Percentiles rank a stretch among this genome's conserved stretches.
Conservation (phyloP, 2,113 vertebrate genomes). For the Cariama cristata region DNA sequence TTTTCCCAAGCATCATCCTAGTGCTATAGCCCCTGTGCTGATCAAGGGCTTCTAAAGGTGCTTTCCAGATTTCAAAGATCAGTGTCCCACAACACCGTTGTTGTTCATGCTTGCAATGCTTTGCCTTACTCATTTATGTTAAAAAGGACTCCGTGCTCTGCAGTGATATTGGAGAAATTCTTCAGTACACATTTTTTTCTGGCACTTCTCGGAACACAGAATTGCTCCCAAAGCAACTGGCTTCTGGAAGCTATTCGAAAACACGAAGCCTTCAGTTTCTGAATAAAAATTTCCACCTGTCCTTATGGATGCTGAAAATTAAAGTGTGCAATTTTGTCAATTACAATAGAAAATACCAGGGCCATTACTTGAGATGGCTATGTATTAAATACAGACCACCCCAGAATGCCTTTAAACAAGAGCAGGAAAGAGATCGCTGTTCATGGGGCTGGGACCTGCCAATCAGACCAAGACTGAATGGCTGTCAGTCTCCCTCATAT, state of each 20-base stretch:
- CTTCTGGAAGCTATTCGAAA: slow-evolving; percentile 62
- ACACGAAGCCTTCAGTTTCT: background rate
- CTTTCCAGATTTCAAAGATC: background rate
- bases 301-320: slow-evolving; percentile 43
- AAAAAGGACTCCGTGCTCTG: background rate
- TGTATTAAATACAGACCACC: slow-evolving; percentile 57
- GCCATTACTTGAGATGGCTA: slow-evolving; percentile 15
- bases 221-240: slow-evolving; percentile 48
- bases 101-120: background rate
- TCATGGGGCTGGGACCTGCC: slow-evolving; percentile 31
- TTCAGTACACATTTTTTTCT: slow-evolving; percentile 45
- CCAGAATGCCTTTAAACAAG: background rate
- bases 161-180: background rate
- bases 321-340: slow-evolving; percentile 43
- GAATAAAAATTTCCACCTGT: slow-evolving; percentile 67
- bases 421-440: background rate
- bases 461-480: slow-evolving; percentile 49
- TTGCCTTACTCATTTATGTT: slow-evolving; percentile 8
- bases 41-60: background rate
- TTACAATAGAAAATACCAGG: background rate
- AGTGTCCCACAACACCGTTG: background rate
- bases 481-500: slow-evolving; percentile 44
- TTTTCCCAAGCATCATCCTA: background rate
- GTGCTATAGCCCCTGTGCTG: fast-evolving
- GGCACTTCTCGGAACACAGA: slow-evolving; percentile 10